Evolutionary conservation across 2,888 invertebrate species (phyloP).

Genomic region (Pyrrhia umbra): DNA sequence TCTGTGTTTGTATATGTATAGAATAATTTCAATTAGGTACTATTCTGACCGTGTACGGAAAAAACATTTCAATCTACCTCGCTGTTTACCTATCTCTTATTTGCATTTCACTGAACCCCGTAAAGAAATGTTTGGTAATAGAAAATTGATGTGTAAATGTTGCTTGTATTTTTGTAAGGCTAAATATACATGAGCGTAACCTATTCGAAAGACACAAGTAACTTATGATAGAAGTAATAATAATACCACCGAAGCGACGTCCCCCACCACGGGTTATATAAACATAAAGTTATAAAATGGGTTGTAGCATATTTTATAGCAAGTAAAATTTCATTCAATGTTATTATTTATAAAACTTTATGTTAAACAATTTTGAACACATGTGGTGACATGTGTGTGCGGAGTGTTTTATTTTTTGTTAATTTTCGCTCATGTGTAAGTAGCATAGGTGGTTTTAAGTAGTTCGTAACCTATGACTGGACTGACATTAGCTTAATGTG

Average conservation of each 20-base stretch:
- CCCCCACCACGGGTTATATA: conserved; percentile 25
- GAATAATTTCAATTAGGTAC: conserved; percentile 41
- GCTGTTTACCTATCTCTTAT: conserved; percentile 70
- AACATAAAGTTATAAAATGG: conserved; percentile 32
- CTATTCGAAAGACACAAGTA: conserved; percentile 20
- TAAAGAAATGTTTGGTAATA: conserved; percentile 62
- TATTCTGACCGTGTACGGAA: conserved; percentile 62
- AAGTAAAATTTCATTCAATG: conserved; percentile 35
- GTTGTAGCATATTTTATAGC: conserved; percentile 26
- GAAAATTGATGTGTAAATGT: conserved; percentile 59
- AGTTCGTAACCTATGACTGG: conserved; percentile 85
- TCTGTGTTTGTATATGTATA: conserved; percentile 59
- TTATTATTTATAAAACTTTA: conserved; percentile 53
- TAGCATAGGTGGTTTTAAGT: conserved; percentile 73
- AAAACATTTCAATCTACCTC: conserved; percentile 82
- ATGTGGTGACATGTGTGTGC: conserved; percentile 48
- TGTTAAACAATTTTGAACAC: conserved; percentile 41
- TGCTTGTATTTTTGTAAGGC: conserved; percentile 61
- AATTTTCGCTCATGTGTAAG: conserved; percentile 72
- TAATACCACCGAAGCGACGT: conserved; percentile 39
- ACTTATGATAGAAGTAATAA: conserved; percentile 16
- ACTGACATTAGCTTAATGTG: conserved; percentile 89
- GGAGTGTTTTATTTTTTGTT: conserved; percentile 52
- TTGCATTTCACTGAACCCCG: conserved; percentile 71
- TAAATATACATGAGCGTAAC: conserved; percentile 69